phyloP scores from a whole-genome alignment of 2,113 vertebrate species.

The Microtus pennsylvanicus region DNA sequence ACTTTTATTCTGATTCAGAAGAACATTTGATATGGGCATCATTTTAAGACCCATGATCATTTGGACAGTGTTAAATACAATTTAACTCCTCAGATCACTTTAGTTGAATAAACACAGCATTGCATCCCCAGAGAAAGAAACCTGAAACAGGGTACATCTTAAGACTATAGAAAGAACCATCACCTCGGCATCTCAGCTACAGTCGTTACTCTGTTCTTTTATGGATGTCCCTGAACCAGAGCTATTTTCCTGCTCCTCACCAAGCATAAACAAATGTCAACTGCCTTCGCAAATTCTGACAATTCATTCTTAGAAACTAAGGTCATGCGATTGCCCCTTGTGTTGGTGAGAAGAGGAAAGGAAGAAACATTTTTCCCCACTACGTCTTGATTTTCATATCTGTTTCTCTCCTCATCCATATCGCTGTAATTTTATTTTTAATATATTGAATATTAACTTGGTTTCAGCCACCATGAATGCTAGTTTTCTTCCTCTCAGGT shows the following conservation, averaged over 20 bases:
- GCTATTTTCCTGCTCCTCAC: background rate
- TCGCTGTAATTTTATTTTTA: background rate
- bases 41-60: slow-evolving; percentile 54
- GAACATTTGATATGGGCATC: background rate
- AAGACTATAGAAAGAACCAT: slow-evolving; percentile 23
- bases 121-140: background rate
- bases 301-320: slow-evolving; percentile 3
- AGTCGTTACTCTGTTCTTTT: background rate
- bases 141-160: slow-evolving; percentile 1
- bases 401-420: background rate
- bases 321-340: background rate
- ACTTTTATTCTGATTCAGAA: slow-evolving; percentile 38
- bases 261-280: background rate
- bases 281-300: background rate
- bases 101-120: background rate
- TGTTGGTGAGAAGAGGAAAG: background rate
- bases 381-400: slow-evolving; percentile 9
- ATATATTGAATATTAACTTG: background rate
- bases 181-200: background rate
- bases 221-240: background rate
- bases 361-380: background rate
- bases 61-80: slow-evolving; percentile 24
- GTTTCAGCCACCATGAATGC: background rate
- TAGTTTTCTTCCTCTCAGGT: background rate
- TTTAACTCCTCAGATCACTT: background rate